These are phyloP conservation scores for Nephila pilipes DNA, from an alignment of 1,140 invertebrate genomes.

Conservation along the genomic window DNA sequence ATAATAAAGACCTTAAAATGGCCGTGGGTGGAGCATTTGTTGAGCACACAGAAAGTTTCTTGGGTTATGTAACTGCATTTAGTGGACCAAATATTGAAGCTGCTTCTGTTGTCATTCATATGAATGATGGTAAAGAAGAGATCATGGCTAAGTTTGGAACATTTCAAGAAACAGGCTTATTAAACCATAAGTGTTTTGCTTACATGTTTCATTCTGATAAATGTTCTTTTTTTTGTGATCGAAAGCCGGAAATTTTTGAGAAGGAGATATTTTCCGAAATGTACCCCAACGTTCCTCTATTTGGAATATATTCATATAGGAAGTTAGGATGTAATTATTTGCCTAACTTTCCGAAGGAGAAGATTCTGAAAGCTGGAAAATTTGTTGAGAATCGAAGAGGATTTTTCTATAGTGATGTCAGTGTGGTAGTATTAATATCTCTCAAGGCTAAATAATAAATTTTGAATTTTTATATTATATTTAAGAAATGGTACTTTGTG, in stretches of 20 bases:
- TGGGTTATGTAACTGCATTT: constrained; percentile 78
- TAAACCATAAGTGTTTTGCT: constrained; percentile 81
- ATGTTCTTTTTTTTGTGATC: constrained; percentile 81
- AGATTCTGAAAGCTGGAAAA: constrained; percentile 67
- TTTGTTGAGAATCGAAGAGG: background rate
- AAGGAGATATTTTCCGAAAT: constrained; percentile 83
- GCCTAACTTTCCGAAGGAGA: constrained; percentile 77
- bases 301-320: constrained; percentile 86
- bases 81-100: constrained; percentile 80
- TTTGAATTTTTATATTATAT: too few relatives aligned
- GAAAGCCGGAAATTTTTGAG: too few relatives aligned
- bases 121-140: constrained; percentile 37
- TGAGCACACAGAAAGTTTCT: constrained; percentile 61
- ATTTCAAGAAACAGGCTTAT: constrained; percentile 80
- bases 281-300: constrained; percentile 84
- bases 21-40: constrained; percentile 79
- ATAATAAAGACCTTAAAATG: constrained; percentile 77
- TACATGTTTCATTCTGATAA: constrained; percentile 85
- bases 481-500: too few relatives aligned
- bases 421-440: constrained; percentile 78
- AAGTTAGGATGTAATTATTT: constrained; percentile 82
- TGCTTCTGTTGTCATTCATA: constrained; percentile 80
- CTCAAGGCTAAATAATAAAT: constrained; percentile 60
- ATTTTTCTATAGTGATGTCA: constrained; percentile 80
- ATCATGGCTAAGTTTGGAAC: constrained; percentile 76